Conservation (phyloP, 2,888 invertebrate genomes). For the Bimastos eiseni region DNA sequence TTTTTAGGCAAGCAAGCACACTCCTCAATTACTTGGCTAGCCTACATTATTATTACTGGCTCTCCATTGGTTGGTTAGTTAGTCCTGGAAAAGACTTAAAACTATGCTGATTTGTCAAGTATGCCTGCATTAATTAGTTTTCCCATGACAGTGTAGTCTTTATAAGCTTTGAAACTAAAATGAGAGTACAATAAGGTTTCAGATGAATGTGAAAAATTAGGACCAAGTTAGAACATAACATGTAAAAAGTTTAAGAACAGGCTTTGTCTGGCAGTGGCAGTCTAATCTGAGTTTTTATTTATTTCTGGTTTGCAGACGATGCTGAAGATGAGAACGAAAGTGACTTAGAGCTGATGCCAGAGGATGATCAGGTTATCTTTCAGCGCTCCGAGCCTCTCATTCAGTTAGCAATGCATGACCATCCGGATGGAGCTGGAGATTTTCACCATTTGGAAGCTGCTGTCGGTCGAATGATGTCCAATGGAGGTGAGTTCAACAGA, state of each 20-base stretch:
- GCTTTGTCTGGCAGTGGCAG: neutral
- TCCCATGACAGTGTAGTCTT: too few species aligned
- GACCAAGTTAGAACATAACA: neutral
- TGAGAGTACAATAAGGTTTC: too few species aligned
- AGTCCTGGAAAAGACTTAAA: too few species aligned
- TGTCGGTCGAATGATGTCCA: conserved; percentile 13
- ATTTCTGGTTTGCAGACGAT: conserved; percentile 62
- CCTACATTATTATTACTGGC: neutral
- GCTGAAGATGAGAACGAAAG: conserved; percentile 25
- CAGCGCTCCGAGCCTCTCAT: neutral
- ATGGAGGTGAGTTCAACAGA: conserved; percentile 15
- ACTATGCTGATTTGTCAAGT: too few species aligned
- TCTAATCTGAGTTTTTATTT: neutral
- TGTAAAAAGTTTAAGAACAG: neutral
- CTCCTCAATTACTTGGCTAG: too few species aligned
- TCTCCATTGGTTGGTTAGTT: neutral
- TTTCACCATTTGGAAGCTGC: conserved; percentile 5
- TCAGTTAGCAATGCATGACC: neutral
- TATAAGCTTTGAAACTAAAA: too few species aligned
- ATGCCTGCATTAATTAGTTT: too few species aligned
- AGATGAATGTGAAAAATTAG: neutral
- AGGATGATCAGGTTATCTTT: conserved; percentile 19
- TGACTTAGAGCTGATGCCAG: conserved; percentile 14
- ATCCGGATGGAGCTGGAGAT: neutral
- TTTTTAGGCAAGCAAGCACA: too few species aligned